A percentile compares a stretch with the other conserved stretches of the same genome.
These are phyloP conservation scores for Amaurobius ferox DNA, from an alignment of 2,888 invertebrate species.

Conservation along the genomic window DNA sequence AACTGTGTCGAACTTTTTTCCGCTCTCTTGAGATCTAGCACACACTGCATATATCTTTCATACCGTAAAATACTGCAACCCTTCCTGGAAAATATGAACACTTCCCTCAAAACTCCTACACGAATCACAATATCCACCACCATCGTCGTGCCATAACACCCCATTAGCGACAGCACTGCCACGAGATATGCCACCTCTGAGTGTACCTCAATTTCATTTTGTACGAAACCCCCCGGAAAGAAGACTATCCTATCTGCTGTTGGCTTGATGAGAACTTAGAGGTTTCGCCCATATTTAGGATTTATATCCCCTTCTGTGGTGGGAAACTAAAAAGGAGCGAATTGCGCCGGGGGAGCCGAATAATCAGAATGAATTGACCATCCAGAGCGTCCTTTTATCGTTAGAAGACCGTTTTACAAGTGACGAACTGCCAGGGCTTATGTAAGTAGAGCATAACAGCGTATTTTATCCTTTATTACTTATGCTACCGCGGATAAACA, in stretches of 20 bases:
- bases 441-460: slow-evolving; percentile 71
- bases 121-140: neutral
- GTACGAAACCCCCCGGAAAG: slow-evolving; percentile 29
- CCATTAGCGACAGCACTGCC: neutral
- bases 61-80: too few species aligned
- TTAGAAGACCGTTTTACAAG: slow-evolving; percentile 63
- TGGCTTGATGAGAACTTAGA: slow-evolving; percentile 66
- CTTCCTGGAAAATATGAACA: neutral
- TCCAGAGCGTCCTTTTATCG: slow-evolving; percentile 67
- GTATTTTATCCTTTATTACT: slow-evolving; percentile 72
- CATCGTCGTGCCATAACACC: neutral
- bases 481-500: slow-evolving; percentile 68
- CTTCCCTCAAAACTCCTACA: neutral
- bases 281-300: slow-evolving; percentile 67
- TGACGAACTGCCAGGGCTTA: slow-evolving; percentile 71
- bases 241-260: slow-evolving; percentile 3
- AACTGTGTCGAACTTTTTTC: too few species aligned
- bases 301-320: slow-evolving; percentile 52
- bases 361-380: slow-evolving; percentile 71
- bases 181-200: slow-evolving; percentile 13
- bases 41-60: too few species aligned
- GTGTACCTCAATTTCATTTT: slow-evolving; percentile 57
- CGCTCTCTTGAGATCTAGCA: too few species aligned
- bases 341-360: slow-evolving; percentile 35
- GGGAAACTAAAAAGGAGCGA: slow-evolving; percentile 57